Percentiles rank a stretch among this genome's conserved stretches.
Conservation (phyloP, 1,140 invertebrate genomes). For the Nasonia vitripennis region DNA sequence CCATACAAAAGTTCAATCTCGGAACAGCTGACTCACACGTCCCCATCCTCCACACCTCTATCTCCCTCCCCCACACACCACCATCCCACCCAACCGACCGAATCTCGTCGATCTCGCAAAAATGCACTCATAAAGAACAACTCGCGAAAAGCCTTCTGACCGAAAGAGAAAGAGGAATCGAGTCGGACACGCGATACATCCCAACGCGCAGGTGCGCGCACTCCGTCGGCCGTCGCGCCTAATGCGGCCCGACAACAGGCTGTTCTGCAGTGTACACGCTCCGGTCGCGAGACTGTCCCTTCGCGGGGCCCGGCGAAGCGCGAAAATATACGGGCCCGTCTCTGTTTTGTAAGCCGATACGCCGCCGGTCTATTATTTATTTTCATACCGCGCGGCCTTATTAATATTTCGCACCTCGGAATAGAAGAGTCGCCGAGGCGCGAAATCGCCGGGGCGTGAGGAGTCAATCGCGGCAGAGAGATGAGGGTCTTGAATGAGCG, state of each 20-base stretch:
- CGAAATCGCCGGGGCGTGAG: neutral
- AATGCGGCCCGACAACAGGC: slow-evolving; percentile 47
- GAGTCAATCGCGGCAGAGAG: neutral
- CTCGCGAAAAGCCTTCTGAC: neutral
- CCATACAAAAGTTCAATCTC: neutral
- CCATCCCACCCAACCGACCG: neutral
- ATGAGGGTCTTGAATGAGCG: neutral
- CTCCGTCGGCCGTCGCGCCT: slow-evolving; percentile 50
- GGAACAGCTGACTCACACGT: neutral
- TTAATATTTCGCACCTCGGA: slow-evolving; percentile 46
- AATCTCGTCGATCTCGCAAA: neutral
- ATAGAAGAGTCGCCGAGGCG: slow-evolving; percentile 11
- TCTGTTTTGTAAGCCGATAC: slow-evolving; percentile 41
- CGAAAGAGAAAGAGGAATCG: slow-evolving; percentile 9
- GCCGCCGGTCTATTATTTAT: neutral
- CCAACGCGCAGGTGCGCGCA: slow-evolving; percentile 25
- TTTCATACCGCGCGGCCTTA: neutral
- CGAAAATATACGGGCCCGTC: neutral
- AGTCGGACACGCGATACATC: neutral
- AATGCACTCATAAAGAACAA: neutral
- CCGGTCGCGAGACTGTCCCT: neutral
- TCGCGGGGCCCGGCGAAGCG: neutral
- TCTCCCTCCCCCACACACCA: neutral
- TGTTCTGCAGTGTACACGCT: neutral
- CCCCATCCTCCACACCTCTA: neutral